phyloP scores from a whole-genome alignment of 2,113 vertebrate species.

The Chaetodon auriga region DNA sequence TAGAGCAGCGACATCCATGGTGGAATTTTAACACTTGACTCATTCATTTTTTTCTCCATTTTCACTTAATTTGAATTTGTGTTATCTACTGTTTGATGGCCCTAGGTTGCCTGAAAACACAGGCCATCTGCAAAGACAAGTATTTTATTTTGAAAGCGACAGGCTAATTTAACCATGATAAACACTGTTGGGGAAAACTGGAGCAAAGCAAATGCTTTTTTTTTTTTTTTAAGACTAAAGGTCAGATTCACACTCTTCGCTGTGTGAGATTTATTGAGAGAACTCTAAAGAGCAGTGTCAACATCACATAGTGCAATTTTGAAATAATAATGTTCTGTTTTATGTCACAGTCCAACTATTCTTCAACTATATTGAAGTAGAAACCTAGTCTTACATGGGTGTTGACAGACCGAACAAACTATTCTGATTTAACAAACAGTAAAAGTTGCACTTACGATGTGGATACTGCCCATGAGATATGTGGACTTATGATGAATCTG shows the following conservation, averaged over 20 bases:
- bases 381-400: background rate
- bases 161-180: constrained; percentile 39
- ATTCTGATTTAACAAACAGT: background rate
- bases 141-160: constrained; percentile 22
- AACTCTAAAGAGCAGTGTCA: constrained; percentile 8
- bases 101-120: constrained; percentile 27
- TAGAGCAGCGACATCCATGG: constrained; percentile 44
- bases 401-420: constrained; percentile 20
- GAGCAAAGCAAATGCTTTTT: constrained; percentile 32
- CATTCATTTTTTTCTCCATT: constrained; percentile 37
- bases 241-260: constrained; percentile 52
- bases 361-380: background rate
- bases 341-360: too few species aligned
- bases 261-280: constrained; percentile 33
- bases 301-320: background rate
- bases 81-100: constrained; percentile 25
- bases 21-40: constrained; percentile 59
- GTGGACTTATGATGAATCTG: constrained; percentile 22
- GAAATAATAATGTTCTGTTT: too few species aligned
- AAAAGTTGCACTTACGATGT: background rate
- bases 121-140: constrained; percentile 25
- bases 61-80: constrained; percentile 35
- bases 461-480: background rate
- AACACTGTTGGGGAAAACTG: constrained; percentile 28
- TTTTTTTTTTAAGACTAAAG: constrained; percentile 34